Evolutionary conservation across 92 coral and sea anemone genomes (phyloP).

Genomic region (Phenganax subtilis): DNA sequence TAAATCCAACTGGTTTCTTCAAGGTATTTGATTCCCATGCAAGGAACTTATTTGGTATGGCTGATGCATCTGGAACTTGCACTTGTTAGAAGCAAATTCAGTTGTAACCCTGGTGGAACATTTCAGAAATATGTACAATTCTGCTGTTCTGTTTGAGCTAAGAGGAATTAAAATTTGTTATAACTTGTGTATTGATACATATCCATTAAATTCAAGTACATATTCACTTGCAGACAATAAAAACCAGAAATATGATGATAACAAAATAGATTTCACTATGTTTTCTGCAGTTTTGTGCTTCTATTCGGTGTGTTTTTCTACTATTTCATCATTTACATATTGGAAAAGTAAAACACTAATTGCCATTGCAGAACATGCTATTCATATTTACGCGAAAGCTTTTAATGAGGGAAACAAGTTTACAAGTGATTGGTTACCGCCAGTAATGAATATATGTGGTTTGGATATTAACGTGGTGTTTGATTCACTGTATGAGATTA

Average conservation of each 20-base stretch:
- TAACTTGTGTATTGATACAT: too few species aligned
- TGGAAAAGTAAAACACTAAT: constrained; percentile 3
- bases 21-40: constrained; percentile 53
- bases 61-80: not conserved
- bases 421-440: not conserved
- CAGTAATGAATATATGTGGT: not conserved
- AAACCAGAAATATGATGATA: too few species aligned
- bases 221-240: too few species aligned
- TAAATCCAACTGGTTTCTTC: constrained; percentile 16
- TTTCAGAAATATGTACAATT: too few species aligned
- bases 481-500: not conserved
- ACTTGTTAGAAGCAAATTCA: constrained; percentile 32
- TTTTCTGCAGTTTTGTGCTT: not conserved
- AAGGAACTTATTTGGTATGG: constrained; percentile 49
- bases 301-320: constrained; percentile 18
- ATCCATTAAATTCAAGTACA: too few species aligned
- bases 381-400: not conserved
- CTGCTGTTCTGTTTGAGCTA: too few species aligned
- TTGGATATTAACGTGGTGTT: not conserved
- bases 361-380: constrained; percentile 24
- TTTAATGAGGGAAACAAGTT: not conserved
- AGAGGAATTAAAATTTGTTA: too few species aligned
- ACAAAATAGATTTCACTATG: too few species aligned
- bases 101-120: too few species aligned
- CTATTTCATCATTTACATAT: constrained; percentile 8